Evolutionary conservation across 2,113 vertebrate species (phyloP).

Genomic region (Rhodinocichla rosea): DNA sequence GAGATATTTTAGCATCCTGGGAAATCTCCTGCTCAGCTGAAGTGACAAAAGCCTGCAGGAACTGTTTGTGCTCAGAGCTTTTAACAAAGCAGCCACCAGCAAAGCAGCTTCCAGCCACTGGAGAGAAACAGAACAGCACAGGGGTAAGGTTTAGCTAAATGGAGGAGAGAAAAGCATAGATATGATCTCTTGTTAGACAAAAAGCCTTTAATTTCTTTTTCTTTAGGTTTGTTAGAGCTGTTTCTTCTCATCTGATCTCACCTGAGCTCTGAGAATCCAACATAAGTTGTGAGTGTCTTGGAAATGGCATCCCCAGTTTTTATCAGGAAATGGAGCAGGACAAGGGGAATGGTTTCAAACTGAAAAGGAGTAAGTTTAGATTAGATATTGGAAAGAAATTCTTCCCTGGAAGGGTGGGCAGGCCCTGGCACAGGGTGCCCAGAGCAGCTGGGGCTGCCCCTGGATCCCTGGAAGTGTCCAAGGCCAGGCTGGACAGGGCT

Average conservation of each 20-base stretch:
- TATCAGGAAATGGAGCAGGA: background rate
- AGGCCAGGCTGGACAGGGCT: background rate
- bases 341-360: background rate
- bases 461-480: background rate
- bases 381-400: background rate
- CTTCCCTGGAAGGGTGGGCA: accelerated
- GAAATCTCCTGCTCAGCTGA: background rate
- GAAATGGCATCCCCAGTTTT: background rate
- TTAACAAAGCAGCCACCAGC: background rate
- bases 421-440: background rate
- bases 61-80: background rate
- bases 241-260: background rate
- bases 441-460: background rate
- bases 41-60: background rate
- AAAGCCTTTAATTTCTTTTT: background rate
- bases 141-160: background rate
- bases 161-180: background rate
- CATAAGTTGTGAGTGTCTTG: accelerated
- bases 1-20: background rate
- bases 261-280: background rate
- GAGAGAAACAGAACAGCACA: background rate
- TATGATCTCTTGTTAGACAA: background rate
- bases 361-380: background rate
- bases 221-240: background rate
- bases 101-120: background rate